Conservation (phyloP, 2,888 invertebrate genomes). For the Meteorus colon region DNA sequence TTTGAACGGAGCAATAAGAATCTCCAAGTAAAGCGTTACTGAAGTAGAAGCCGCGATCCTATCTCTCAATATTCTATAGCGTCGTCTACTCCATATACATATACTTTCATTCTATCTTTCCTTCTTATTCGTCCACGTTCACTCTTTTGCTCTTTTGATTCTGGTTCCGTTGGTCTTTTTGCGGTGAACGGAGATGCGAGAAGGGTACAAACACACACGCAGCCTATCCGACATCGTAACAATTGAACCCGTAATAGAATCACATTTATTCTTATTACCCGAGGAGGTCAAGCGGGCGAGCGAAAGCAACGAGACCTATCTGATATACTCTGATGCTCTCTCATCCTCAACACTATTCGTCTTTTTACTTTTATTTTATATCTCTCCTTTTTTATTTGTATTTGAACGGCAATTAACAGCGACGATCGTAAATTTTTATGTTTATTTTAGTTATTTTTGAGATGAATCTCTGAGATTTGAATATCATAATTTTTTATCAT, state of each 20-base stretch:
- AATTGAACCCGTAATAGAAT: constrained; percentile 73
- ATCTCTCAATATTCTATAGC: constrained; percentile 45
- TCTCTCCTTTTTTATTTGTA: constrained; percentile 13
- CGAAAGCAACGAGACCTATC: constrained; percentile 43
- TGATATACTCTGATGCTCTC: constrained; percentile 36
- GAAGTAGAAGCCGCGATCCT: constrained; percentile 39
- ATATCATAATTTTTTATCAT: too few relatives aligned
- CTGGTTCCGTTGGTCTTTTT: constrained; percentile 42
- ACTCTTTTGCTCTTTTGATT: constrained; percentile 33
- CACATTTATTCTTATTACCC: constrained; percentile 74
- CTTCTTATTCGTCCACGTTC: constrained; percentile 29
- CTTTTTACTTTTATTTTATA: constrained; percentile 37
- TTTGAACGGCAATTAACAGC: neutral
- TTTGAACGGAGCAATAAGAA: constrained; percentile 39
- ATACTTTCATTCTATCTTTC: constrained; percentile 31
- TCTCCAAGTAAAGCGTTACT: constrained; percentile 41
- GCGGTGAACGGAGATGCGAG: neutral
- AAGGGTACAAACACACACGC: constrained; percentile 13
- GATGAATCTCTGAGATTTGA: too few relatives aligned
- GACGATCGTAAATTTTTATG: neutral
- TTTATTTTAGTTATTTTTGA: too few relatives aligned
- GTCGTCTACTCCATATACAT: neutral
- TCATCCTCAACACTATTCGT: constrained; percentile 35
- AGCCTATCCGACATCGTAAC: constrained; percentile 68
- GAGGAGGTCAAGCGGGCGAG: constrained; percentile 68